Evolutionary conservation across 1,140 invertebrate genomes (phyloP).

Genomic region (Bilobella aurantiaca): DNA sequence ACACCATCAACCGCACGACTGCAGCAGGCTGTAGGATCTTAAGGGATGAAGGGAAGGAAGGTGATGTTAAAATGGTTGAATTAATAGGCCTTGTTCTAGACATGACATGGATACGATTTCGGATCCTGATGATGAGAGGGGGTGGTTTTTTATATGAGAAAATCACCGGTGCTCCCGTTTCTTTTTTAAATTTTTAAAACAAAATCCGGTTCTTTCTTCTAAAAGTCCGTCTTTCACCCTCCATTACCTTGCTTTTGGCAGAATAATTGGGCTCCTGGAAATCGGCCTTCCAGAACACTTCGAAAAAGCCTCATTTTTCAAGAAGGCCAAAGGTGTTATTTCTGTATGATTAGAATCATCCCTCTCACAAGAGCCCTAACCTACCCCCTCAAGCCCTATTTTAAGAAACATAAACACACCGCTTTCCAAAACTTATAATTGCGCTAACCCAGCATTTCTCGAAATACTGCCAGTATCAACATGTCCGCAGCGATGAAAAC

Average conservation of each 20-base stretch:
- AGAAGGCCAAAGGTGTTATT: constrained; percentile 6
- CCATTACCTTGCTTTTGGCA: neutral
- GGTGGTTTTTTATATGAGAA: too few species aligned
- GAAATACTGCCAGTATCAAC: too few species aligned
- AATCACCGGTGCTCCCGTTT: neutral
- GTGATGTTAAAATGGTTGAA: neutral
- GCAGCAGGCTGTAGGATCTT: too few species aligned
- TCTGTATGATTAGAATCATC: constrained; percentile 1
- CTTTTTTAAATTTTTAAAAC: too few species aligned
- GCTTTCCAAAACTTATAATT: neutral
- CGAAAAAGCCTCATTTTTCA: neutral
- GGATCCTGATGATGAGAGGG: neutral
- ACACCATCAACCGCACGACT: neutral
- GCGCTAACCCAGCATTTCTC: neutral
- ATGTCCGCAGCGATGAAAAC: too few species aligned
- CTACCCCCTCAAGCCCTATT: neutral
- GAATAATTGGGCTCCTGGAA: neutral
- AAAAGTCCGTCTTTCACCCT: neutral
- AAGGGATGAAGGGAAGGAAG: too few species aligned
- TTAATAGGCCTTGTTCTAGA: neutral
- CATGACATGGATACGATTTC: constrained; percentile 3
- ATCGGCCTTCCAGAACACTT: neutral
- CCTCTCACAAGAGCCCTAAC: too few species aligned
- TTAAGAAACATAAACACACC: neutral
- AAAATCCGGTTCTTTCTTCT: neutral